Evolutionary conservation across 2,113 vertebrate genomes (phyloP).

Genomic region (Agapornis roseicollis): DNA sequence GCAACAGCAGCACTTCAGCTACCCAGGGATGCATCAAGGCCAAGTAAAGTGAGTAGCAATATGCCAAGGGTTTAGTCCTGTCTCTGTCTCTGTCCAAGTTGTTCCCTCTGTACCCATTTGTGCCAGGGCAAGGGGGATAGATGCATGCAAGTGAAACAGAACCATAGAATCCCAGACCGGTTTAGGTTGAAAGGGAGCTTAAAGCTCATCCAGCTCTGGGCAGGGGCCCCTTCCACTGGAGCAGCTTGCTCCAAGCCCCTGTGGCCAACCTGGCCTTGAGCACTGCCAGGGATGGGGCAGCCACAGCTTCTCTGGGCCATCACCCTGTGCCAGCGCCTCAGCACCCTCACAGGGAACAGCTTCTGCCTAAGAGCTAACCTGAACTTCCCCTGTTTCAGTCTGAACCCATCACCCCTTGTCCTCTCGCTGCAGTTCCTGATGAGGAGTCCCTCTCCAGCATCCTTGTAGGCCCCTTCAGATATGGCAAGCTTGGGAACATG

Average conservation of each 20-base stretch:
- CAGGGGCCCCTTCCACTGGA: neutral
- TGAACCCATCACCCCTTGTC: neutral
- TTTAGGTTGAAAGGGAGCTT: neutral
- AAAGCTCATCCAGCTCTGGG: neutral
- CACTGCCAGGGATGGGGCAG: neutral
- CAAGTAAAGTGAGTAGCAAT: slow-evolving; percentile 83
- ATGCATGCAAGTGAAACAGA: neutral
- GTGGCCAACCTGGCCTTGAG: neutral
- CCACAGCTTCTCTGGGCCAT: neutral
- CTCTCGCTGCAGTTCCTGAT: neutral
- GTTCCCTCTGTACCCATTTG: neutral
- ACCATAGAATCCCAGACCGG: neutral
- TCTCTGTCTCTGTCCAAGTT: neutral
- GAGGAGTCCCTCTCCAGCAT: neutral
- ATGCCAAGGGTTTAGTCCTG: neutral
- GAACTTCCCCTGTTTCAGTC: neutral
- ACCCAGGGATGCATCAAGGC: slow-evolving; percentile 80
- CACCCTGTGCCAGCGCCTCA: neutral
- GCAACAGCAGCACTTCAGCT: slow-evolving; percentile 84
- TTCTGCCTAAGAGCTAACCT: neutral
- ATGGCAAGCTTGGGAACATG: neutral
- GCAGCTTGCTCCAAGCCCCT: neutral
- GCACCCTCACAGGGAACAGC: neutral
- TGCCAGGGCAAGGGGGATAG: neutral
- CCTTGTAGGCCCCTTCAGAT: neutral